These are phyloP conservation scores for Electrona antarctica DNA, from an alignment of 2,113 vertebrate genomes.

Conservation along the genomic window DNA sequence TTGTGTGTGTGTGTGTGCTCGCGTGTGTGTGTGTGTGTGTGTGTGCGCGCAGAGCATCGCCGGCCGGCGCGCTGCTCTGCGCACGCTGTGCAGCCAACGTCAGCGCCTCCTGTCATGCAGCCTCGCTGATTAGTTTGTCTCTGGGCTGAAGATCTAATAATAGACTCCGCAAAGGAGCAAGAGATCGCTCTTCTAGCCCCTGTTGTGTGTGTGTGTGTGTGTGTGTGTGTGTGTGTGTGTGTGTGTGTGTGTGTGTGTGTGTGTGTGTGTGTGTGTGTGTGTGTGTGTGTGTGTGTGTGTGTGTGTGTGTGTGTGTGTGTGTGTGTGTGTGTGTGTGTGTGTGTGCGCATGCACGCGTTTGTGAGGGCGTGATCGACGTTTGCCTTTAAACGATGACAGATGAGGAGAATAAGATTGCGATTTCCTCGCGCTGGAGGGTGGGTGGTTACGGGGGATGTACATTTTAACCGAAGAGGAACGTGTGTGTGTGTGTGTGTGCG, in stretches of 20 bases:
- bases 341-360: conserved; percentile 28
- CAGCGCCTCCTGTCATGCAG: conserved; percentile 71
- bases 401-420: background rate
- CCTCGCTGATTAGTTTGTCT: conserved; percentile 83
- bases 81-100: conserved; percentile 41
- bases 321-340: conserved; percentile 28
- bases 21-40: no score
- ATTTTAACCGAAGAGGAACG: no score
- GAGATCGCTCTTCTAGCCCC: conserved; percentile 67
- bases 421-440: conserved; percentile 45
- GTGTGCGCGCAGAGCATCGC: no score
- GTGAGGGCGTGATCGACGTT: background rate
- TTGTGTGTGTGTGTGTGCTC: conserved; percentile 17
- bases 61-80: background rate
- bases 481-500: no score
- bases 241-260: conserved; percentile 37
- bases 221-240: conserved; percentile 18
- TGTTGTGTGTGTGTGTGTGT: background rate
- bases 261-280: conserved; percentile 25
- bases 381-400: conserved; percentile 16
- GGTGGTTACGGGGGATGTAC: background rate
- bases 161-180: conserved; percentile 72
- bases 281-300: conserved; percentile 27
- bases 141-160: conserved; percentile 84
- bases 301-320: conserved; percentile 2